Evolutionary conservation across 2,888 invertebrate species (phyloP).

Genomic region (Cosmia trapezina): DNA sequence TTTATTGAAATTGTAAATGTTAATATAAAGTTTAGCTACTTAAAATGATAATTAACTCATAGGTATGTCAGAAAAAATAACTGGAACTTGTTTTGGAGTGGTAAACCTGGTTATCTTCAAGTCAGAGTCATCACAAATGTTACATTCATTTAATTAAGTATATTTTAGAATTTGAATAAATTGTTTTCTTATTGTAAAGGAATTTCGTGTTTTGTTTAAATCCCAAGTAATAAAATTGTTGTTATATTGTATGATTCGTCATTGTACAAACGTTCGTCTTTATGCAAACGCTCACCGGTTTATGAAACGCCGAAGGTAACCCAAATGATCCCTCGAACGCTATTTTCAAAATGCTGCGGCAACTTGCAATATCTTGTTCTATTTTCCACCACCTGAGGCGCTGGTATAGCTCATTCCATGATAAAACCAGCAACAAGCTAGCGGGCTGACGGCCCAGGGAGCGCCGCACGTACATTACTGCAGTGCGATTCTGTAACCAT

Average conservation of each 20-base stretch:
- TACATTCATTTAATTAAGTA: neutral
- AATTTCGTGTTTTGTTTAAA: neutral
- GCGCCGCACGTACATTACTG: neutral
- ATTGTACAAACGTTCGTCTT: neutral
- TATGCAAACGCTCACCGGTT: neutral
- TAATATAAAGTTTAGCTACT: neutral
- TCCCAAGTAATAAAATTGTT: neutral
- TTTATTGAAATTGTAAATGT: neutral
- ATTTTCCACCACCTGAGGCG: neutral
- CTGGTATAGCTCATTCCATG: neutral
- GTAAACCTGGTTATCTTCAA: slow-evolving; percentile 34
- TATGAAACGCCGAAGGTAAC: neutral
- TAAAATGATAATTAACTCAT: neutral
- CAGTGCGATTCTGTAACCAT: no score
- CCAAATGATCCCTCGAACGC: neutral
- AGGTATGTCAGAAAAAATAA: neutral
- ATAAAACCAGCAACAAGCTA: neutral
- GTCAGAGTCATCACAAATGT: slow-evolving; percentile 70
- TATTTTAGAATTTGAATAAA: neutral
- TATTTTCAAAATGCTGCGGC: neutral
- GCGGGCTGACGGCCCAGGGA: neutral
- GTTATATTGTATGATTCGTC: neutral
- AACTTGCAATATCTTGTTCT: neutral
- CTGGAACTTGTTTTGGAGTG: neutral
- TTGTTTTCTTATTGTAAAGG: neutral